Percentiles rank a stretch among this genome's conserved stretches.
Conservation (phyloP, 2,797 vertebrate species). For the Tamandua tetradactyla region DNA sequence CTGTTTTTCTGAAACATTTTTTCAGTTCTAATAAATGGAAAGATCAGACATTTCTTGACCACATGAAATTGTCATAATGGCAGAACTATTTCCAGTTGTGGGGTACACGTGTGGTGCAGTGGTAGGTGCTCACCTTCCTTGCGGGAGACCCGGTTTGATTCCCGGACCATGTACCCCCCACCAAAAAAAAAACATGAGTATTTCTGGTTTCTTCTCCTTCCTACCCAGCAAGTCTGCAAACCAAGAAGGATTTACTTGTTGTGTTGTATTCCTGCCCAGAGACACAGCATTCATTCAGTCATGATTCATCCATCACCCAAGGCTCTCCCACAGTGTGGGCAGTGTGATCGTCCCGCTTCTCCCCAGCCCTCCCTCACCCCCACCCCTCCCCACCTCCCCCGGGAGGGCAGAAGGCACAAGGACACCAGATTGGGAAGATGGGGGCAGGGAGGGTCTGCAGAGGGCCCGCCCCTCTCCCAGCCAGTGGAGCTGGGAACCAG, state of each 20-base stretch:
- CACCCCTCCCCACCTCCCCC: not conserved
- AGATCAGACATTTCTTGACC: not conserved
- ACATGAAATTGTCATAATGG: not conserved
- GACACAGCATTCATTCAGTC: not conserved
- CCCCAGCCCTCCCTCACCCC: too few relatives aligned
- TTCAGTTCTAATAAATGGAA: not conserved
- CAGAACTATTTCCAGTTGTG: not conserved
- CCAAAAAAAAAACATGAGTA: too few relatives aligned
- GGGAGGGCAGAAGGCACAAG: not conserved
- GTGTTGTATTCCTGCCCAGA: not conserved
- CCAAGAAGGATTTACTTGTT: accelerated
- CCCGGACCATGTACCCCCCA: too few relatives aligned
- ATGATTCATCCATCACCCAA: not conserved
- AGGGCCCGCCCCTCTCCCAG: not conserved
- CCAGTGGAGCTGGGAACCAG: not conserved
- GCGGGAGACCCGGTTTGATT: too few relatives aligned
- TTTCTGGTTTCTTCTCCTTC: accelerated
- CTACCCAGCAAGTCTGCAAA: not conserved
- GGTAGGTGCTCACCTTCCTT: too few relatives aligned
- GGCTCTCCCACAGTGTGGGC: not conserved
- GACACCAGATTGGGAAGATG: not conserved
- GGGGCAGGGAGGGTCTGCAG: not conserved
- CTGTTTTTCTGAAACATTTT: not conserved
- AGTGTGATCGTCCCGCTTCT: not conserved
- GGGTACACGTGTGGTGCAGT: too few relatives aligned